Conservation (phyloP, 2,797 vertebrate species). For the Bucorvus abyssinicus region DNA sequence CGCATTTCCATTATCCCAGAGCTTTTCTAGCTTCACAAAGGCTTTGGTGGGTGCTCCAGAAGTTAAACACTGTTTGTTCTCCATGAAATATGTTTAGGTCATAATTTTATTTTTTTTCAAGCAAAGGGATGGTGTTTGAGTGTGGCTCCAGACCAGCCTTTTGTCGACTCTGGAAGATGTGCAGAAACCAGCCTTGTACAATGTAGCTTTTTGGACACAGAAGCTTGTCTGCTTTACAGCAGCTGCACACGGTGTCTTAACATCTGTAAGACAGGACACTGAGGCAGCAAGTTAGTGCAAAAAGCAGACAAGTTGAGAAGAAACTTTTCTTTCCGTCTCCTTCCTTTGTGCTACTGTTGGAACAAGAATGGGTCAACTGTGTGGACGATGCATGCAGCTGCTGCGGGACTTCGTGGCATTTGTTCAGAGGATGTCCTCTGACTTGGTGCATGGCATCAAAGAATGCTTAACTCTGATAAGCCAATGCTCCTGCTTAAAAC, state of each 20-base stretch:
- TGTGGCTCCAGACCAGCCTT: background rate
- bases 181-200: background rate
- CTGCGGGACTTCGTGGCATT: constrained; percentile 58
- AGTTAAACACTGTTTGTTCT: background rate
- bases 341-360: background rate
- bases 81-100: background rate
- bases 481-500: constrained; percentile 71
- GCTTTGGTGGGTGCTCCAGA: background rate
- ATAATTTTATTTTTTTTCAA: background rate
- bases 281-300: background rate
- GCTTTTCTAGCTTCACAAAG: background rate
- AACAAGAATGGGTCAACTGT: constrained; percentile 70
- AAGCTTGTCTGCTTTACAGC: background rate
- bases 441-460: constrained; percentile 62
- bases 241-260: background rate
- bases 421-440: constrained; percentile 52
- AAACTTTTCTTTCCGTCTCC: background rate
- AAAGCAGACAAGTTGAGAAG: background rate
- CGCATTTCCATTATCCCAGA: background rate
- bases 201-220: background rate
- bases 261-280: background rate
- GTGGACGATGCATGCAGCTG: constrained; percentile 71
- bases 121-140: background rate
- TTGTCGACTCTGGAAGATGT: background rate
- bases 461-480: constrained; percentile 63